Base-by-base conservation (phyloP, 2,888 invertebrate genomes). In the Chrysotoxum bicinctum region DNA sequence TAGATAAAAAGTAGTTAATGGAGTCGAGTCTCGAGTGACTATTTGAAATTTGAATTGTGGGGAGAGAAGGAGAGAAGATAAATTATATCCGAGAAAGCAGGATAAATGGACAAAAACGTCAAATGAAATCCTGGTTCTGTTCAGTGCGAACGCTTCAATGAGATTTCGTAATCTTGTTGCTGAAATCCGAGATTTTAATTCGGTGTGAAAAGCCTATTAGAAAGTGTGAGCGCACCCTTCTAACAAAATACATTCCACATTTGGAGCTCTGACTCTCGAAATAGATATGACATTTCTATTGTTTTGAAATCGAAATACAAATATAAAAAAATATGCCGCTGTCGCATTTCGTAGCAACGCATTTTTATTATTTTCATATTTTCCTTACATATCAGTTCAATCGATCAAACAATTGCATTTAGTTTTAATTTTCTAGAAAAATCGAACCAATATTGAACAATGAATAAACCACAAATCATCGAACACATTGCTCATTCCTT, bases 391-490 rank as follows among this genome's bases (percentile, higher is more conserved):
- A 75, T 80, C 6, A 26, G 30, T 30, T 32, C 14, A 37, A 81
- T 85, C 69, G 81, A 85, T 80, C 37, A 81, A 85, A 77, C 69
- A 73, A 58, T 8, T 23, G 7, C 26, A 45, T 45, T 45, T 66
- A 52, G 14, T 32, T 58, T 35, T 3, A 8, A 14, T 14, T 16
- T 2, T 37, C 4, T 10, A 45, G 50, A 43, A 4, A 16, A 16
- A 26, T 45, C 8, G 12, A 68, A 26, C 26, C 14, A 35, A 9
- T 9, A 23, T 8, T 23, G 0, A 40, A 43, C n/a, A 16, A 93
- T 96, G 92, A 95, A 96, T 86, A 97, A 97, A 88, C 98, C 98
- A 0, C 98, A 98, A 92, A 96, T 98, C 89, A 97, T 98, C 88
- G 95, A 96, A 76, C 97, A 98, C 90, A 94, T 96, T 40, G 96